These are phyloP conservation scores for Pterocles gutturalis DNA, from an alignment of 2,113 vertebrate genomes.

Conservation along the genomic window DNA sequence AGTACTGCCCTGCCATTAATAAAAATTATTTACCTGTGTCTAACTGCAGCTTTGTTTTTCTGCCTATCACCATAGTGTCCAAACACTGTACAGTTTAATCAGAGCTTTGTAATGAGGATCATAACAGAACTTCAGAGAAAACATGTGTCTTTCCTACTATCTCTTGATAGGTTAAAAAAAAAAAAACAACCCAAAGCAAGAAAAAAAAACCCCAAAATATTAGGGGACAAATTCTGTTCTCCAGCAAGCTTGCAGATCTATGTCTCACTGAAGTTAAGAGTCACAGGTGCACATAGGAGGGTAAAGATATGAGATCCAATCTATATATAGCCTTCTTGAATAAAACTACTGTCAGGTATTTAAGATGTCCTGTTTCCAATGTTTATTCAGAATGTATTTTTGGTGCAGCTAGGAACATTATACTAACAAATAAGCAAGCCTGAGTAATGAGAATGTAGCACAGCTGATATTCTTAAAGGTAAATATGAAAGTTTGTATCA, in stretches of 20 bases:
- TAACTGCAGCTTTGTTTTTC: neutral
- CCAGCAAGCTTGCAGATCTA: neutral
- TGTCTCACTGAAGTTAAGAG: neutral
- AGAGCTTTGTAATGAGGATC: neutral
- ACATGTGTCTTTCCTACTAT: neutral
- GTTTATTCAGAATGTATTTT: conserved; percentile 40
- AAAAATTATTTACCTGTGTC: neutral
- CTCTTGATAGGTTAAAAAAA: neutral
- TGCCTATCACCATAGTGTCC: neutral
- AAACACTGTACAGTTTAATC: neutral
- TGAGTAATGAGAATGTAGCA: neutral
- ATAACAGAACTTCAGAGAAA: neutral
- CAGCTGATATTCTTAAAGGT: neutral
- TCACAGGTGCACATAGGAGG: neutral
- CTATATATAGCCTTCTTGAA: neutral
- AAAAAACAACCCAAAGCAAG: neutral
- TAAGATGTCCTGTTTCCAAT: neutral
- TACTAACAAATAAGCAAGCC: conserved; percentile 18
- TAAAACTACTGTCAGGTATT: conserved; percentile 10
- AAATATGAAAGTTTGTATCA: neutral
- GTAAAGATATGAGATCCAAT: neutral
- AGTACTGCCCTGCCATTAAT: neutral
- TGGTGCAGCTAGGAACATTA: conserved; percentile 9
- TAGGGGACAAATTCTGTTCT: neutral
- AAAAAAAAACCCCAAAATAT: neutral